phyloP scores from a whole-genome alignment of 2,888 invertebrate species.

The Odiellus spinosus region DNA sequence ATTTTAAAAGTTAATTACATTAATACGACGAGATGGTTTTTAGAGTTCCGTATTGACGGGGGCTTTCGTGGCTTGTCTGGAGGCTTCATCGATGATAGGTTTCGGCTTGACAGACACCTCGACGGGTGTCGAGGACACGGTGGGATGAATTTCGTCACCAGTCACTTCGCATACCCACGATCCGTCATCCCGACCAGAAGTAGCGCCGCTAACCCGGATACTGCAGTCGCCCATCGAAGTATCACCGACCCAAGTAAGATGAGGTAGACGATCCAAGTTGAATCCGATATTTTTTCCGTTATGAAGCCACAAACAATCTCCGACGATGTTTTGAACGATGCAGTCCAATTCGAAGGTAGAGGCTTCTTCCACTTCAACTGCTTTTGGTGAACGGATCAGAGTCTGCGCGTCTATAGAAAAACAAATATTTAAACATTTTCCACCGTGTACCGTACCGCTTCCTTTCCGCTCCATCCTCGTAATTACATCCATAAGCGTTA shows the following conservation, averaged over 20 bases:
- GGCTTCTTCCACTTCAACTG: slow-evolving; percentile 9
- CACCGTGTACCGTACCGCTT: too few relatives aligned
- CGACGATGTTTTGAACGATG: slow-evolving; percentile 11
- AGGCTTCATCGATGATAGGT: too few relatives aligned
- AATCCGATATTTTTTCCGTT: slow-evolving; percentile 16
- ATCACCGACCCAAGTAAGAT: slow-evolving; percentile 12
- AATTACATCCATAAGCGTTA: too few relatives aligned
- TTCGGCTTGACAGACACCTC: too few relatives aligned
- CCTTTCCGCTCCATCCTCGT: too few relatives aligned
- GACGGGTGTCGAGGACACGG: too few relatives aligned
- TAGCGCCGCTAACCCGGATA: slow-evolving; percentile 9
- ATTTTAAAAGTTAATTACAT: too few relatives aligned
- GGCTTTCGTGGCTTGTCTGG: too few relatives aligned
- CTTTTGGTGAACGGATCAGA: slow-evolving; percentile 13
- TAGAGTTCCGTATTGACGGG: too few relatives aligned
- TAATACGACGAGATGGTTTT: too few relatives aligned
- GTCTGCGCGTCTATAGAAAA: slow-evolving; percentile 9
- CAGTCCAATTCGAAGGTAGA: slow-evolving; percentile 14
- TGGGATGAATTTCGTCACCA: slow-evolving; percentile 7
- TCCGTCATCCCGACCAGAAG: slow-evolving; percentile 13
- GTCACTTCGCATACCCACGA: slow-evolving; percentile 19
- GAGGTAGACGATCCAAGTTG: slow-evolving; percentile 10
- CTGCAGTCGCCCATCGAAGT: slow-evolving; percentile 15
- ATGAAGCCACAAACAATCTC: slow-evolving; percentile 18
- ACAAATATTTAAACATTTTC: too few relatives aligned